Evolutionary conservation across 2,888 invertebrate species (phyloP).

Genomic region (Zaprionus bogoriensis): DNA sequence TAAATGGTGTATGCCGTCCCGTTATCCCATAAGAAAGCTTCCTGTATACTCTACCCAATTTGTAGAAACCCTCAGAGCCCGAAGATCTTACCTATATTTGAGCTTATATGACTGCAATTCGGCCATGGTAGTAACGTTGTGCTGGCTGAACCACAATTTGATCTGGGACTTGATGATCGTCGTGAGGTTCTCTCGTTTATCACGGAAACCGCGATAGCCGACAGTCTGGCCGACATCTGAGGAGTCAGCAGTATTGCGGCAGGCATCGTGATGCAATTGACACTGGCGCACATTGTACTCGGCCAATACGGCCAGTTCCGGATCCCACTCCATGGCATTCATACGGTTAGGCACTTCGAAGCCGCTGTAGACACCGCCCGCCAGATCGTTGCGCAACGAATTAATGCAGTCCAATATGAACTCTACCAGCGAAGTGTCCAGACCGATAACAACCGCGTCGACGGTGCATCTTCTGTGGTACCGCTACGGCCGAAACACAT

Average conservation of each 20-base stretch:
- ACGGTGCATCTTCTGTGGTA: conserved; percentile 11
- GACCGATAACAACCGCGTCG: conserved; percentile 11
- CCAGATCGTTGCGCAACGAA: conserved; percentile 24
- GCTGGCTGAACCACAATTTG: conserved; percentile 18
- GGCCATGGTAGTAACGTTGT: background rate
- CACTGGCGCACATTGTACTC: conserved; percentile 32
- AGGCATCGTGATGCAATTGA: background rate
- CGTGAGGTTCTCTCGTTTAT: background rate
- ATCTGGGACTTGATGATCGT: background rate
- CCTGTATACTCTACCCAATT: too few relatives aligned
- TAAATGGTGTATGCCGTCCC: too few relatives aligned
- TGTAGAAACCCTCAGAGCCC: too few relatives aligned
- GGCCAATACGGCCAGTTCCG: conserved; percentile 42
- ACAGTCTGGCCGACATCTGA: conserved; percentile 37
- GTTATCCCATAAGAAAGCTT: too few relatives aligned
- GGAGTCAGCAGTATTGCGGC: conserved; percentile 27
- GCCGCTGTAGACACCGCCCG: conserved; percentile 5
- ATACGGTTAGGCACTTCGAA: conserved; percentile 37
- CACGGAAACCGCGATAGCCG: conserved; percentile 11
- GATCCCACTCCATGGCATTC: conserved; percentile 38
- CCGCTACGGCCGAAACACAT: conserved; percentile 8
- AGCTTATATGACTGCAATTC: background rate
- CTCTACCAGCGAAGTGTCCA: accelerated
- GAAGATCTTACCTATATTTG: conserved; percentile 21
- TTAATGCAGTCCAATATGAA: conserved; percentile 2